Evolutionary conservation across 2,888 invertebrate species (phyloP).

Genomic region (Agapostemon virescens): DNA sequence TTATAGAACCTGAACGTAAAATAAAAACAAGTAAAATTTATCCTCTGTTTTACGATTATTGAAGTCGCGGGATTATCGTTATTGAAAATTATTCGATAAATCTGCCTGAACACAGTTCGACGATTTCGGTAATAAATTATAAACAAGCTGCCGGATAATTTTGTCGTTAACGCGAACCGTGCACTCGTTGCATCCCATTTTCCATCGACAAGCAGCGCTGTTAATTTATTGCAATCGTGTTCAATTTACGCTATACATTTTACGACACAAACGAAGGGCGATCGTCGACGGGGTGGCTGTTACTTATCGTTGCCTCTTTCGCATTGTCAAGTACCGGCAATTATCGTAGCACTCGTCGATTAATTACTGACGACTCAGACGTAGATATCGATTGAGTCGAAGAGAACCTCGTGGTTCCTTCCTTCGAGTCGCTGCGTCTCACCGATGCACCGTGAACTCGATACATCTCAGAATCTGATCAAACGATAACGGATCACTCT

Average conservation of each 20-base stretch:
- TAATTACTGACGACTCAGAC: conserved; percentile 26
- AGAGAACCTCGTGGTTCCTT: conserved; percentile 2
- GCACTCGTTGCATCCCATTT: conserved; percentile 5
- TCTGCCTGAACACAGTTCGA: background rate
- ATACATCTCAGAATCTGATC: background rate
- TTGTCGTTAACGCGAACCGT: background rate
- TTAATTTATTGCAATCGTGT: conserved; percentile 34
- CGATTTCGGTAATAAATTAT: background rate
- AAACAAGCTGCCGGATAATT: background rate
- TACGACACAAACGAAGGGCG: conserved; percentile 12
- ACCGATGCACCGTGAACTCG: background rate
- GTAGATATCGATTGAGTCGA: conserved; percentile 37
- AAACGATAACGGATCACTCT: background rate
- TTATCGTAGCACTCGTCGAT: conserved; percentile 15
- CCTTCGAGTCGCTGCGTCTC: background rate
- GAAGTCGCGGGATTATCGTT: no score
- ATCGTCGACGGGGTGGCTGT: conserved; percentile 8
- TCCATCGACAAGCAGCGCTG: conserved; percentile 9
- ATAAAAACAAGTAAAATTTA: background rate
- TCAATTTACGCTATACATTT: conserved; percentile 34
- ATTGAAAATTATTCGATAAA: background rate
- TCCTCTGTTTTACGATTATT: background rate
- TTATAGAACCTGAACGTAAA: background rate
- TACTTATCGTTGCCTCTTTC: conserved; percentile 20
- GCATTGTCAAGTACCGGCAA: conserved; percentile 4